phyloP scores from a whole-genome alignment of 2,797 vertebrate species.

The Trachurus trachurus region DNA sequence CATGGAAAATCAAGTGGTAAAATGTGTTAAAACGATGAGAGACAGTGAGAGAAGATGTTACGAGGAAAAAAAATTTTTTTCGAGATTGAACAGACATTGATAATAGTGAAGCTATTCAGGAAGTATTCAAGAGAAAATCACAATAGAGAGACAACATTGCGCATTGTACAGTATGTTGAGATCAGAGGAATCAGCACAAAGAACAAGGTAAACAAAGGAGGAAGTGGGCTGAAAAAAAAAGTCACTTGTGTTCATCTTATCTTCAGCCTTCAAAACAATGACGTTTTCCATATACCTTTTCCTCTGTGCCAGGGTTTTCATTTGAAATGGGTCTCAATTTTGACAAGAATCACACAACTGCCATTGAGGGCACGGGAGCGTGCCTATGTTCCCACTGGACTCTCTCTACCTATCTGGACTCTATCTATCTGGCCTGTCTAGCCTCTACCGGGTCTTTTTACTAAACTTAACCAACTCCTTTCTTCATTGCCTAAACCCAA shows the following conservation, averaged over 20 bases:
- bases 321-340: background rate
- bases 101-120: slow-evolving; percentile 20
- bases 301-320: background rate
- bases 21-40: slow-evolving; percentile 1
- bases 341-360: slow-evolving; percentile 3
- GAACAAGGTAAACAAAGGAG: background rate
- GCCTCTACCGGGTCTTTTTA: too few relatives aligned
- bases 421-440: too few relatives aligned
- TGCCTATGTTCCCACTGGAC: too few relatives aligned
- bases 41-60: background rate
- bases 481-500: too few relatives aligned
- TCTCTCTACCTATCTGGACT: too few relatives aligned
- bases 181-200: slow-evolving; percentile 4
- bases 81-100: slow-evolving; percentile 1
- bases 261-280: background rate
- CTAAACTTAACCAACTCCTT: too few relatives aligned
- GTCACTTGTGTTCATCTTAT: background rate
- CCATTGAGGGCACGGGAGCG: background rate
- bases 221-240: background rate
- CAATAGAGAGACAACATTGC: background rate
- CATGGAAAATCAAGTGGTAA: background rate
- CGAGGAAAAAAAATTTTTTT: background rate
- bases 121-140: slow-evolving; percentile 14
- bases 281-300: background rate
- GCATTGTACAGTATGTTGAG: slow-evolving; percentile 15